phyloP scores from a whole-genome alignment of 2,113 vertebrate genomes.

The Brienomyrus brachyistius region DNA sequence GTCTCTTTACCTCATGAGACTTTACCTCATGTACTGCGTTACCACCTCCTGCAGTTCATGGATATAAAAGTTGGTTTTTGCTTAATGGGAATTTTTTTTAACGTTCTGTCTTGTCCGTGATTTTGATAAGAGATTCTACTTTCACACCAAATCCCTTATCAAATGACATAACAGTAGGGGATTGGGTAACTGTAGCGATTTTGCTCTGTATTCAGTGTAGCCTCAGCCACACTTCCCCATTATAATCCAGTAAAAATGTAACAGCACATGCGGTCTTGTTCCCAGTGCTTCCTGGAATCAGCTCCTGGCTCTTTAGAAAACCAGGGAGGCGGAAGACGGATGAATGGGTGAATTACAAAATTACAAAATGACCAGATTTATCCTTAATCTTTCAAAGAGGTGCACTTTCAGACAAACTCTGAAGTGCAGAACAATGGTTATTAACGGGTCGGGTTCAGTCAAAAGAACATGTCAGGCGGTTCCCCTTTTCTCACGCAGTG shows the following conservation, averaged over 20 bases:
- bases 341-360: not conserved
- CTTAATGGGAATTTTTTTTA: not conserved
- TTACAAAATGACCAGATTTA: not conserved
- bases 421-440: not conserved
- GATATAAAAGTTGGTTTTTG: not conserved
- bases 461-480: not conserved
- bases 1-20: not conserved
- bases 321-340: not conserved
- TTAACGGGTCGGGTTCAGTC: not conserved
- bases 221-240: not conserved
- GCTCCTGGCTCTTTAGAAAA: not conserved
- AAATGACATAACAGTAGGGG: not conserved
- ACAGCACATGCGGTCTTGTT: not conserved
- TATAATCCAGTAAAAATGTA: not conserved
- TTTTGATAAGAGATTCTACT: not conserved
- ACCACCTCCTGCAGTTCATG: not conserved
- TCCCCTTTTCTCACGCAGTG: not conserved
- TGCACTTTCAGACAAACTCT: not conserved
- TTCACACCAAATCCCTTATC: not conserved
- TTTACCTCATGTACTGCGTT: not conserved
- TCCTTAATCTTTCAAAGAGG: not conserved
- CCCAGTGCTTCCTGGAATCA: not conserved
- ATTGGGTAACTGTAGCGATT: not conserved
- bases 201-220: not conserved
- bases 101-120: not conserved